phyloP scores from a whole-genome alignment of 2,888 invertebrate genomes.

The Dysmachus trigonus region DNA sequence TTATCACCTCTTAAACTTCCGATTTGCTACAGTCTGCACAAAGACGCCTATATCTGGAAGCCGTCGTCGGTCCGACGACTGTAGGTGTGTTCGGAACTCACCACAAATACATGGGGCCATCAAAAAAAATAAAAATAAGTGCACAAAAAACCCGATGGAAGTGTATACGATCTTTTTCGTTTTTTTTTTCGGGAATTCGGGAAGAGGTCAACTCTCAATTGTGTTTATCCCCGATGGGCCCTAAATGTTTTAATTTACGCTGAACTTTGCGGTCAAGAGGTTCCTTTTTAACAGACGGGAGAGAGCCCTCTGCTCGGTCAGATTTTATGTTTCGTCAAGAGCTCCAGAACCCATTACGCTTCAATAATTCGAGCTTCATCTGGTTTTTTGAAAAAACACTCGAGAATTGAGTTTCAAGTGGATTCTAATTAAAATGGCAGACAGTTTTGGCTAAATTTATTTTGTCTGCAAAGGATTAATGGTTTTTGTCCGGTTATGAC shows the following conservation, averaged over 20 bases:
- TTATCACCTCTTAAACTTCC: conserved; percentile 65
- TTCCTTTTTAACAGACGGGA: neutral
- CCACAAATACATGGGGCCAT: neutral
- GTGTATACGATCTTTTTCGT: neutral
- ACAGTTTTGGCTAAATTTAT: neutral
- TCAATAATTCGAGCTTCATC: neutral
- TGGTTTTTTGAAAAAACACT: neutral
- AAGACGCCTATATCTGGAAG: neutral
- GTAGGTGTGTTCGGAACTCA: neutral
- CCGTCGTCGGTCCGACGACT: neutral
- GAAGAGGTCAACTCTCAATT: neutral
- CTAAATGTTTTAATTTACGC: neutral
- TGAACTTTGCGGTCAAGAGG: neutral
- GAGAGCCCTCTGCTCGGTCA: neutral
- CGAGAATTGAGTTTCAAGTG: neutral
- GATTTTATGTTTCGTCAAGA: neutral
- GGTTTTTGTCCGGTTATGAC: neutral
- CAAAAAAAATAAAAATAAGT: neutral
- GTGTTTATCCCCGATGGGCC: neutral
- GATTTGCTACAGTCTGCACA: conserved; percentile 62
- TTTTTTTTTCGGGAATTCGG: neutral
- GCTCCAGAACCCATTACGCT: neutral
- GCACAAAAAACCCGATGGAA: neutral
- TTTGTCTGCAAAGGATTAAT: neutral
- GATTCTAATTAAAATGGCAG: neutral